These are phyloP conservation scores for Danio albolineatus DNA, from an alignment of 2,797 vertebrate species.

Conservation along the genomic window DNA sequence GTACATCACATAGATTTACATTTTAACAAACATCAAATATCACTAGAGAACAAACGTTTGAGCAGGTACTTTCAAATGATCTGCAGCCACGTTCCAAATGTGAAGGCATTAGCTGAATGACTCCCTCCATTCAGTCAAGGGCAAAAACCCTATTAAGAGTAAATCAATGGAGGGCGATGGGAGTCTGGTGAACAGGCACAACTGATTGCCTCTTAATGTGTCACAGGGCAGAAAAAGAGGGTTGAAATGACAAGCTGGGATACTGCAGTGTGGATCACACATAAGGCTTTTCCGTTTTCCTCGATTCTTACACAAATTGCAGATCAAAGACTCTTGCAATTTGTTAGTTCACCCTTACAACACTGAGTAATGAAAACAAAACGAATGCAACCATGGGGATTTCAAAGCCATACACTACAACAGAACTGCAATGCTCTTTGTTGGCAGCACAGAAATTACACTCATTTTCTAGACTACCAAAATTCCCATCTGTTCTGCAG, in stretches of 20 bases:
- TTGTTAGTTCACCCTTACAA: neutral
- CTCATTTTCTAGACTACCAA: conserved; percentile 6
- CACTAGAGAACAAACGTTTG: neutral
- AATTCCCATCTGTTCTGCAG: conserved; percentile 1
- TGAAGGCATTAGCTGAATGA: conserved; percentile 15
- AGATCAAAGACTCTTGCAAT: neutral
- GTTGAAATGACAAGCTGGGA: conserved; percentile 11
- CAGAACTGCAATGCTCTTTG: neutral
- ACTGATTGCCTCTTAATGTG: conserved; percentile 36
- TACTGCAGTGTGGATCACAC: neutral
- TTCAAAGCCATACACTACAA: neutral
- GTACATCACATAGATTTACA: neutral
- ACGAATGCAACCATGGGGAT: neutral
- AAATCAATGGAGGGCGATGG: conserved; percentile 45
- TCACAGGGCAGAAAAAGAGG: conserved; percentile 23
- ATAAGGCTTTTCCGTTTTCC: neutral
- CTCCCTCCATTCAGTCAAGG: conserved; percentile 20
- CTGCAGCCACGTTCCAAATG: neutral
- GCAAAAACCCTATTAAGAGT: conserved; percentile 39
- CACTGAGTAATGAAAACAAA: neutral
- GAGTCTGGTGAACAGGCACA: conserved; percentile 22
- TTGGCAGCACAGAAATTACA: neutral
- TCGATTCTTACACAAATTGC: neutral
- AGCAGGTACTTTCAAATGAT: neutral
- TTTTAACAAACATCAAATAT: neutral